These are phyloP conservation scores for Myopa testacea DNA, from an alignment of 2,888 invertebrate genomes.

Conservation along the genomic window DNA sequence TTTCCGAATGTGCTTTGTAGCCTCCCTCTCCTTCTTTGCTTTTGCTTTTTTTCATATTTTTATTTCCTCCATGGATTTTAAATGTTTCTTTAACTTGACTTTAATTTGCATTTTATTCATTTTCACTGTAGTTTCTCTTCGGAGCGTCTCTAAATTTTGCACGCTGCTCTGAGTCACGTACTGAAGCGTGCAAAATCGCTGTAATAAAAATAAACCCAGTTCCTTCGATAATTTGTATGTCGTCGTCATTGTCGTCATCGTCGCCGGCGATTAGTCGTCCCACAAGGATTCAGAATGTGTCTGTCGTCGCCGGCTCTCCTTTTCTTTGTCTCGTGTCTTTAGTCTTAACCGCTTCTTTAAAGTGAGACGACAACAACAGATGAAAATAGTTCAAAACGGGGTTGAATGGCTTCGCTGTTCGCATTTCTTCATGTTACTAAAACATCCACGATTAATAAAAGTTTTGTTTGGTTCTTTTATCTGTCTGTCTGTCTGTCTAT, in stretches of 20 bases:
- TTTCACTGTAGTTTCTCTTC: not conserved
- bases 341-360: no score
- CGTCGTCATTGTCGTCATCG: not conserved
- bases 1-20: not conserved
- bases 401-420: not conserved
- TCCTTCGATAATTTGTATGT: no score
- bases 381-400: not conserved
- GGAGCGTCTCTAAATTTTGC: not conserved
- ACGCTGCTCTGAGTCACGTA: constrained; percentile 12
- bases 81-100: not conserved
- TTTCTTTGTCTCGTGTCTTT: not conserved
- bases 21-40: not conserved
- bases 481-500: constrained; percentile 34
- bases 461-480: constrained; percentile 30
- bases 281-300: constrained; percentile 11
- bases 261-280: not conserved
- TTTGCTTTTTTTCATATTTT: not conserved
- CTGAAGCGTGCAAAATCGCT: constrained; percentile 21
- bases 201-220: constrained; percentile 11
- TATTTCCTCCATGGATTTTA: not conserved
- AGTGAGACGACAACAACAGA: no score
- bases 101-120: not conserved
- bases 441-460: no score
- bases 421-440: no score
- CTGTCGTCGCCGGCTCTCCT: not conserved